phyloP scores from a whole-genome alignment of 1,140 invertebrate species.

The Euwallacea similis region DNA sequence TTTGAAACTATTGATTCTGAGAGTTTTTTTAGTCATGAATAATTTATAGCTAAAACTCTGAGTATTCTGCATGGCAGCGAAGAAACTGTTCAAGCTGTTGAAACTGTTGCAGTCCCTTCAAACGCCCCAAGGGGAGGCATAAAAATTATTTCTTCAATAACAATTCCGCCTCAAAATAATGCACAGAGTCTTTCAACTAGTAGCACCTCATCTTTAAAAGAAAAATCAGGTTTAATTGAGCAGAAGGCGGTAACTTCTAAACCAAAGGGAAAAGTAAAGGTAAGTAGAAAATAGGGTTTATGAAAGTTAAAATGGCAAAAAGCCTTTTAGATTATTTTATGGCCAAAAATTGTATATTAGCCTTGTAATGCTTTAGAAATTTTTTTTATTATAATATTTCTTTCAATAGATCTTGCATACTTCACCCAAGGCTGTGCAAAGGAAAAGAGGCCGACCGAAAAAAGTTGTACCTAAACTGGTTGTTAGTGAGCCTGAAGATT shows the following conservation, averaged over 20 bases:
- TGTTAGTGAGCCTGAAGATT: constrained; percentile 5
- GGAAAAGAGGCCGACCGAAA: constrained; percentile 7
- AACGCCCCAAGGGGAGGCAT: constrained; percentile 30
- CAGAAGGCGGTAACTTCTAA: neutral
- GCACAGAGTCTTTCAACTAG: constrained; percentile 4
- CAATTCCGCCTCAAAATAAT: constrained; percentile 13
- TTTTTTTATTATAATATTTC: no score
- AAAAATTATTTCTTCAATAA: constrained; percentile 43
- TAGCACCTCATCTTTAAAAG: neutral
- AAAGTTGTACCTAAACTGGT: constrained; percentile 5
- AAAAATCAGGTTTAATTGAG: neutral
- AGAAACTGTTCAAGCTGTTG: constrained; percentile 11
- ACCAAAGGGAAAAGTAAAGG: constrained; percentile 26
- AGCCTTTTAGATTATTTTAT: no score
- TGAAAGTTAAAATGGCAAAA: no score
- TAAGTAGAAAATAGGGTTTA: neutral
- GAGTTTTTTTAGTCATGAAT: neutral
- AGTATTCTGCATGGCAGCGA: constrained; percentile 49
- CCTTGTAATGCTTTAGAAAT: no score
- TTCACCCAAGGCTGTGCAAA: constrained; percentile 10
- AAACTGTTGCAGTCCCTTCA: constrained; percentile 10
- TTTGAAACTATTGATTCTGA: neutral
- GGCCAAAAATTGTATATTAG: no score
- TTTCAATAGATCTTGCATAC: constrained; percentile 18
- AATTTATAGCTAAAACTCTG: constrained; percentile 46